Evolutionary conservation across 1,140 invertebrate genomes (phyloP), one percentile per base, ranked within the genome.

Genomic region (Pseudoatta argentina): DNA sequence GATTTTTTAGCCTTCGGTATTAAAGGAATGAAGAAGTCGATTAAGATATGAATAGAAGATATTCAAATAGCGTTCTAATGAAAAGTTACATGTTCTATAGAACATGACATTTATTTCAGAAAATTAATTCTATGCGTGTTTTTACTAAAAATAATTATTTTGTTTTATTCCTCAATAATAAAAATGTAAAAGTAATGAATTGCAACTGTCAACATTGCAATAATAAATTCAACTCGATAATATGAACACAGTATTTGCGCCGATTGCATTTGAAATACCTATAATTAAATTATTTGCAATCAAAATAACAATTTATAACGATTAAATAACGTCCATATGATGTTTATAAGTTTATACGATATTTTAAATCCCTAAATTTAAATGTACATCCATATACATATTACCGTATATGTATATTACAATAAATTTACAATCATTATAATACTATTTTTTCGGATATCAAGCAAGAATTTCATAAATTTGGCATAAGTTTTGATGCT

Each of bases 261-360:
- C 39, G 21, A 24, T 24, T 51, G 5, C 34, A n/a, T 27, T 66
- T 24, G 24, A 71, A 3, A 44, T 21, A 16, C 1, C 10, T 44
- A 44, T 18, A 78, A 71, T 44, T 34, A 27, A 71, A 55, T 59
- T 72, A 55, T 39, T 81, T 21, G 34, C 27, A 69, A 57, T 81
- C 30, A 69, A 71, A 69, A 81, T 81, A 44, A 44, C 8, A 10
- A 44, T 44, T 44, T 10, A 44, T 44, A 44, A 44, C 39, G 69
- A 14, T 57, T 21, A n/a, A 71, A 71, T 44, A 57, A 59, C 14
- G 34, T 27, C 21, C 77, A 44, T 53, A 71, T 71, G 63, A 79
- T 57, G 48, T 81, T 81, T 67, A 30, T 55, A 27, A 66, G 21
- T 21, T 69, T 71, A 34, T 44, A 24, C 30, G 8, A 4, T 8